Evolutionary conservation across 2,113 vertebrate species (phyloP).

Genomic region (Nymphicus hollandicus): DNA sequence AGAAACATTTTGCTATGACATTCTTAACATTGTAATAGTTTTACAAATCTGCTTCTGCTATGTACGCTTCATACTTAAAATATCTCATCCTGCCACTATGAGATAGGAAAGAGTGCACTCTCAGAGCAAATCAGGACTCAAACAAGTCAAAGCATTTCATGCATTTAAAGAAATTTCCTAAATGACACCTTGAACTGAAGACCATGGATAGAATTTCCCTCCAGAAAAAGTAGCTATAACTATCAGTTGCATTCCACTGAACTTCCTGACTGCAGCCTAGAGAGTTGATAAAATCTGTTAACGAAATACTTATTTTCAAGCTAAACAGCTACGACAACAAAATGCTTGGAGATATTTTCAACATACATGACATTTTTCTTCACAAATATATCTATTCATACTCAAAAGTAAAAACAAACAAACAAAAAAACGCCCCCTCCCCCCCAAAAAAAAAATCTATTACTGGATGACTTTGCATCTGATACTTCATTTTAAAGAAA

Average conservation of each 20-base stretch:
- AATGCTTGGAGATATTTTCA: constrained; percentile 13
- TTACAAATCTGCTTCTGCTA: not conserved
- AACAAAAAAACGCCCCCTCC: not conserved
- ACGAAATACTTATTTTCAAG: not conserved
- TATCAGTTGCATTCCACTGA: constrained; percentile 17
- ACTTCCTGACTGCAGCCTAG: not conserved
- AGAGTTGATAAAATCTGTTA: not conserved
- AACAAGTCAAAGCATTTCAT: not conserved
- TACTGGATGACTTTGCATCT: not conserved
- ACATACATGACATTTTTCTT: not conserved
- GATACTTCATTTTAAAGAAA: not conserved
- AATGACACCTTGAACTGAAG: not conserved
- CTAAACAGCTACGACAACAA: not conserved
- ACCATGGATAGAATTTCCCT: not conserved
- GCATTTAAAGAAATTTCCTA: not conserved
- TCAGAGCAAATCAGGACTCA: not conserved
- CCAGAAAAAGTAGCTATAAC: not conserved
- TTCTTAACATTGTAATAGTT: not conserved
- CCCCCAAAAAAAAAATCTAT: not conserved
- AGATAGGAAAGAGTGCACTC: not conserved
- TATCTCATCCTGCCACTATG: not conserved
- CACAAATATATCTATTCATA: not conserved
- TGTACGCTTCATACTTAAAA: not conserved
- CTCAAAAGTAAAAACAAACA: not conserved
- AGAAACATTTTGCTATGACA: not conserved